Evolutionary conservation across 92 coral and sea anemone species (phyloP).

Genomic region (Porites lobata): DNA sequence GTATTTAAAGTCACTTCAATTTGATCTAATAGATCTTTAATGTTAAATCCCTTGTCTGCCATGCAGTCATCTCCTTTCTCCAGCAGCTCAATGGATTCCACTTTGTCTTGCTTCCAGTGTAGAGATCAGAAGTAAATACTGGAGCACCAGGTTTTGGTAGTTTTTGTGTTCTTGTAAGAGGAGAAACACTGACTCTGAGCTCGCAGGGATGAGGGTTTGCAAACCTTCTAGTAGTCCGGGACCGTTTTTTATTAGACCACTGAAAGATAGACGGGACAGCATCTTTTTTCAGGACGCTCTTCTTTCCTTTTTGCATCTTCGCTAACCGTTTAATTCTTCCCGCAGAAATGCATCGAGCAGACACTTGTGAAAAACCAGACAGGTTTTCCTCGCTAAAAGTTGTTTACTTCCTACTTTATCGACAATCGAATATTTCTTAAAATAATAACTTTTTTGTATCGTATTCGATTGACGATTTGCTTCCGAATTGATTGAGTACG

Average conservation of each 20-base stretch:
- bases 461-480: no score
- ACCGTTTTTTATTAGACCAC: constrained; percentile 23
- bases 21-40: constrained; percentile 11
- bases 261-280: constrained; percentile 36
- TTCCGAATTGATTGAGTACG: no score
- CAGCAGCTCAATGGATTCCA: constrained; percentile 64
- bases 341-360: constrained; percentile 41
- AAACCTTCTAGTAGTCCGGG: constrained; percentile 50
- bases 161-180: constrained; percentile 60
- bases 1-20: constrained; percentile 23
- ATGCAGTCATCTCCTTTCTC: constrained; percentile 67
- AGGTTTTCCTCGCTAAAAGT: no score
- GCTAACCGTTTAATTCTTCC: constrained; percentile 55
- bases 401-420: no score
- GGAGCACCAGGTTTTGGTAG: constrained; percentile 64
- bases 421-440: no score
- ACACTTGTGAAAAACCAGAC: no score
- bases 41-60: constrained; percentile 44
- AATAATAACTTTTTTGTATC: no score
- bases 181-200: constrained; percentile 68
- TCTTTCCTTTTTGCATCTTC: constrained; percentile 57
- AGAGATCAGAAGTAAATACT: constrained; percentile 66
- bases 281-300: constrained; percentile 32
- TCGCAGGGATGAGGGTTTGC: constrained; percentile 54
- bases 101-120: constrained; percentile 69